A percentile compares a stretch with the other conserved stretches of the same genome.
phyloP scores from a whole-genome alignment of 2,113 vertebrate genomes.

The Alligator sinensis region DNA sequence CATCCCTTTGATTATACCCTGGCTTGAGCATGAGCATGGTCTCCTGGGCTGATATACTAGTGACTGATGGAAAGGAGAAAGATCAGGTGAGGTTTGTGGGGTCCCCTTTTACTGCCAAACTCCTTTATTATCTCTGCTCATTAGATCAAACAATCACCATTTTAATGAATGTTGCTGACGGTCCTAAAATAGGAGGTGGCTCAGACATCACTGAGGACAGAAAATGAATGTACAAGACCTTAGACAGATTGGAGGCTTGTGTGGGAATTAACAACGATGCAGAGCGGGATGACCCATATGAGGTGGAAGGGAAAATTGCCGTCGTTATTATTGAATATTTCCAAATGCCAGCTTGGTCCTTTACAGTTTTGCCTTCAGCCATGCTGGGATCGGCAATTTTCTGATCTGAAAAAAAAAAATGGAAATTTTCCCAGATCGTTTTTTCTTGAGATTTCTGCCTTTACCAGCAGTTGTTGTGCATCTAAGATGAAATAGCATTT shows the following conservation, averaged over 20 bases:
- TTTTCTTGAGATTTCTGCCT: neutral
- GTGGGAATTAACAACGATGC: too few species aligned
- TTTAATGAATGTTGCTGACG: neutral
- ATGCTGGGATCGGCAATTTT: too few species aligned
- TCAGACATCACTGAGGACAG: neutral
- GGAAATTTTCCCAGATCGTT: neutral
- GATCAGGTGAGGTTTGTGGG: neutral
- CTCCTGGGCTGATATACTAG: accelerated
- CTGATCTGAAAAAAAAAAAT: neutral
- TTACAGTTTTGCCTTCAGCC: too few species aligned
- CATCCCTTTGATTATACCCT: accelerated
- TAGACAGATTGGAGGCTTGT: neutral
- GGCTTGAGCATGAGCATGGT: accelerated
- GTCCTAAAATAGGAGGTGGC: neutral
- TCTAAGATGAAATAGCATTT: too few species aligned
- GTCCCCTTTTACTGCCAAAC: neutral
- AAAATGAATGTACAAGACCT: neutral
- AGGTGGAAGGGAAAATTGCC: too few species aligned
- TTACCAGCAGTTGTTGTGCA: neutral
- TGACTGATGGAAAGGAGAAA: neutral
- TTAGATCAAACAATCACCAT: conserved; percentile 16
- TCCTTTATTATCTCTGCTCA: conserved; percentile 17
- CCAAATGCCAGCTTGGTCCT: too few species aligned
- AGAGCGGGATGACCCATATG: too few species aligned
- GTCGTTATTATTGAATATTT: too few species aligned